Evolutionary conservation across 1,140 invertebrate genomes (phyloP).

Genomic region (Mylabris phalerata): DNA sequence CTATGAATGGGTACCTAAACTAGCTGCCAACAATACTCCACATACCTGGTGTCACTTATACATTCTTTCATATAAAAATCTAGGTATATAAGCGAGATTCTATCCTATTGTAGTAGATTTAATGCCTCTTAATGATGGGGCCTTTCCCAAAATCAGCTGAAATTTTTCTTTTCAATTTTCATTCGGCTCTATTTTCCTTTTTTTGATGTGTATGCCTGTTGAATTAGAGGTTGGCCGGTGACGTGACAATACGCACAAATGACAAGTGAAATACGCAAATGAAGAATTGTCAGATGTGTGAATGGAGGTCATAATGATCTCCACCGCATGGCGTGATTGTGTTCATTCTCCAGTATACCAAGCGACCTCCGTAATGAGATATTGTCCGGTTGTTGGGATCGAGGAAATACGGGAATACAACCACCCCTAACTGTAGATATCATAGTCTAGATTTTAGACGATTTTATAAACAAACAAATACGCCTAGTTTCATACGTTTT

Average conservation of each 20-base stretch:
- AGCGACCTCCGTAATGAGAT: constrained; percentile 35
- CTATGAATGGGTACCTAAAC: constrained; percentile 9
- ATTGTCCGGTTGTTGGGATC: constrained; percentile 29
- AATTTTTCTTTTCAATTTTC: no score
- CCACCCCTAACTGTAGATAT: background rate
- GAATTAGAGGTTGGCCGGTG: constrained; percentile 15
- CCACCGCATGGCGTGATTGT: constrained; percentile 37
- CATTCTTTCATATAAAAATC: background rate
- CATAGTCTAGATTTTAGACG: no score
- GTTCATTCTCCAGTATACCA: constrained; percentile 18
- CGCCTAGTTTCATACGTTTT: no score
- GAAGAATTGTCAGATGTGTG: constrained; percentile 46
- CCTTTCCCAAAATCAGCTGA: background rate
- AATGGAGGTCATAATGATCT: constrained; percentile 41
- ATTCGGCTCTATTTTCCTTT: no score
- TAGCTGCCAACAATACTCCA: constrained; percentile 9
- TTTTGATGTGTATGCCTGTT: background rate
- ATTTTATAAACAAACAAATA: no score
- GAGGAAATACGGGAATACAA: constrained; percentile 5
- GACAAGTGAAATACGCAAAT: constrained; percentile 51
- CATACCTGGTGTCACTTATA: constrained; percentile 8
- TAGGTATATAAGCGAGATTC: background rate
- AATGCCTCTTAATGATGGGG: constrained; percentile 12
- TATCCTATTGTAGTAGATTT: constrained; percentile 2
- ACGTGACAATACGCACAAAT: constrained; percentile 45